A percentile compares a stretch with the other conserved stretches of the same genome.
Conservation (phyloP, 2,888 invertebrate genomes). For the Ophion slaviceki region DNA sequence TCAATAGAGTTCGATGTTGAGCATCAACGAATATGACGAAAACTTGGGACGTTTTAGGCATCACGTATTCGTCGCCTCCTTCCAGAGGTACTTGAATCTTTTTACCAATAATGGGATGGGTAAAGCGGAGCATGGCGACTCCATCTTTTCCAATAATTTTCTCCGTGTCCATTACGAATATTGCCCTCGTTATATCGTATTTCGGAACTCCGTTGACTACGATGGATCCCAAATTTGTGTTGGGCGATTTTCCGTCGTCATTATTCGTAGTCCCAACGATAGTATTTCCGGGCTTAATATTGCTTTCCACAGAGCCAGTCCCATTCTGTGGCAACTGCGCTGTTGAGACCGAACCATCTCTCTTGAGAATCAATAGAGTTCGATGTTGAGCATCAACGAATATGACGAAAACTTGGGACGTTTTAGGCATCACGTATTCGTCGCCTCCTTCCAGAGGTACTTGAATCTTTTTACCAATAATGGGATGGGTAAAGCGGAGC, state of each 20-base stretch:
- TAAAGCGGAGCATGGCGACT: neutral
- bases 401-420: too few relatives aligned
- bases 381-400: too few relatives aligned
- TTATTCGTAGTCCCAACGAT: too few relatives aligned
- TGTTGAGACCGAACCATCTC: too few relatives aligned
- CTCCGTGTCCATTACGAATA: neutral
- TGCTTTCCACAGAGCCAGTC: too few relatives aligned
- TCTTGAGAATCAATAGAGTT: too few relatives aligned
- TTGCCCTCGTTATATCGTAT: conserved; percentile 18
- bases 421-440: too few relatives aligned
- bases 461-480: too few relatives aligned
- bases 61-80: conserved; percentile 5
- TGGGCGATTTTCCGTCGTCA: neutral
- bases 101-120: conserved; percentile 4
- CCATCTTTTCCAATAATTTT: neutral
- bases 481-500: too few relatives aligned
- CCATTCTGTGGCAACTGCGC: too few relatives aligned
- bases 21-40: conserved; percentile 40
- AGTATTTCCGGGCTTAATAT: too few relatives aligned
- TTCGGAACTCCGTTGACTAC: conserved; percentile 9
- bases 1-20: conserved; percentile 13
- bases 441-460: too few relatives aligned
- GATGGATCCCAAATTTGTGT: neutral
- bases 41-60: neutral
- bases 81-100: neutral